These are phyloP conservation scores for Notothenia coriiceps DNA, from an alignment of 2,113 vertebrate genomes.

Conservation along the genomic window DNA sequence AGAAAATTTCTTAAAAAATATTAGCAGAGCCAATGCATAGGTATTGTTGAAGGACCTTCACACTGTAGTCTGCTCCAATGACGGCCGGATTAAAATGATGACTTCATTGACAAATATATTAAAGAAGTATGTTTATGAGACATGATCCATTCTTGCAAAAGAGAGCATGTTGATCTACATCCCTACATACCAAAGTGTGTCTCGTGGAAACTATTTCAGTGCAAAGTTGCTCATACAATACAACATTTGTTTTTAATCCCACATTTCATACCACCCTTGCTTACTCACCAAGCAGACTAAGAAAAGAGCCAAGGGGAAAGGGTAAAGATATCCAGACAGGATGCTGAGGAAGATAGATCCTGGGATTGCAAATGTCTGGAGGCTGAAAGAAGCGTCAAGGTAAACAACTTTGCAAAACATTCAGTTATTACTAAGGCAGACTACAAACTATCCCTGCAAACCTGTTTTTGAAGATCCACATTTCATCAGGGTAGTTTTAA, in stretches of 20 bases:
- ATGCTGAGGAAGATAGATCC: constrained; percentile 99
- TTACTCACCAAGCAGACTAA: constrained; percentile 97
- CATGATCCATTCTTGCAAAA: neutral
- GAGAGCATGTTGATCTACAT: neutral
- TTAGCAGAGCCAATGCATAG: neutral
- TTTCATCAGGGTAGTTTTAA: neutral
- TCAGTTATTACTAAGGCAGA: neutral
- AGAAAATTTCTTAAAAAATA: neutral
- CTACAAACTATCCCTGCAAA: neutral
- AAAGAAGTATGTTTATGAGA: neutral
- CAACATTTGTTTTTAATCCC: constrained; percentile 1
- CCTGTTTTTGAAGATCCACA: neutral
- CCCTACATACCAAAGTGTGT: neutral
- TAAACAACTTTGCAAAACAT: constrained; percentile 25
- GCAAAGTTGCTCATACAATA: neutral
- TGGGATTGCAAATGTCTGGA: constrained; percentile 98
- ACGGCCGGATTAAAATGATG: neutral
- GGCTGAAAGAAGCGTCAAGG: constrained; percentile 89
- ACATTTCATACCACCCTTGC: constrained; percentile 8
- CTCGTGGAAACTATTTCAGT: neutral
- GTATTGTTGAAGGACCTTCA: neutral
- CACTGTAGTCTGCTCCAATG: neutral
- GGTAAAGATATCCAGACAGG: constrained; percentile 98
- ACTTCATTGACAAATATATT: neutral
- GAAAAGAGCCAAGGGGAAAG: constrained; percentile 96